Percentiles rank a stretch among this genome's conserved stretches.
Evolutionary conservation across 2,113 vertebrate species (phyloP).

Genomic region (Syngnathoides biaculeatus): DNA sequence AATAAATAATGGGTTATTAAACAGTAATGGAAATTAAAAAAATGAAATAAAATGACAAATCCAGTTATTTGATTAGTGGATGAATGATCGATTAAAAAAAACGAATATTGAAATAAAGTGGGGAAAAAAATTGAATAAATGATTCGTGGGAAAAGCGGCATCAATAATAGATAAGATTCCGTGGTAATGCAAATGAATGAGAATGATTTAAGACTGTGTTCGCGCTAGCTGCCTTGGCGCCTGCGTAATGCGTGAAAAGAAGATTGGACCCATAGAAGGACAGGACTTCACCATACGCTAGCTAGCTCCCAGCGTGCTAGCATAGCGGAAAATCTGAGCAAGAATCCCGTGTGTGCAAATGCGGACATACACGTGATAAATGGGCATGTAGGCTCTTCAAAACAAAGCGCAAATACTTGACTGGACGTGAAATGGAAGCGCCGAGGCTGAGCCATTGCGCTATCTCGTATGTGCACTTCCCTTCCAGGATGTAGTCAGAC

Average conservation of each 20-base stretch:
- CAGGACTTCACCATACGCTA: slow-evolving; percentile 49
- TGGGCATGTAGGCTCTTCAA: background rate
- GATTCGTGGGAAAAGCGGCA: background rate
- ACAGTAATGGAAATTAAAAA: too few species aligned
- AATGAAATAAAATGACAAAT: too few species aligned
- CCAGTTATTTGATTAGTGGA: too few species aligned
- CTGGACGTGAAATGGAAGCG: slow-evolving; percentile 1
- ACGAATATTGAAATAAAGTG: too few species aligned
- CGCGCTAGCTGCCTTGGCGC: slow-evolving; percentile 6
- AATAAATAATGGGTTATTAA: too few species aligned
- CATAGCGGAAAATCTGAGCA: slow-evolving; percentile 25
- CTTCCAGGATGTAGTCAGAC: slow-evolving; percentile 37
- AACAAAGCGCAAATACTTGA: background rate
- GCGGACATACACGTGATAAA: background rate
- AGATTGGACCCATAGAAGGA: slow-evolving; percentile 54
- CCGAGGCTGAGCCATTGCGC: slow-evolving; percentile 20
- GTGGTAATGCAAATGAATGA: background rate
- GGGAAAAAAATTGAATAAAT: too few species aligned
- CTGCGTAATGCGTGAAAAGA: slow-evolving; percentile 9
- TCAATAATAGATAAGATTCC: background rate
- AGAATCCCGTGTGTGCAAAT: background rate
- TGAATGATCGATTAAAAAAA: too few species aligned
- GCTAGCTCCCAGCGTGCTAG: slow-evolving; percentile 52
- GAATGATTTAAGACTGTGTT: background rate
- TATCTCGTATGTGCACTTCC: background rate